Evolutionary conservation across 2,888 invertebrate species (phyloP), one percentile per base, ranked within the genome.

Genomic region (Cylindroiulus punctatus): DNA sequence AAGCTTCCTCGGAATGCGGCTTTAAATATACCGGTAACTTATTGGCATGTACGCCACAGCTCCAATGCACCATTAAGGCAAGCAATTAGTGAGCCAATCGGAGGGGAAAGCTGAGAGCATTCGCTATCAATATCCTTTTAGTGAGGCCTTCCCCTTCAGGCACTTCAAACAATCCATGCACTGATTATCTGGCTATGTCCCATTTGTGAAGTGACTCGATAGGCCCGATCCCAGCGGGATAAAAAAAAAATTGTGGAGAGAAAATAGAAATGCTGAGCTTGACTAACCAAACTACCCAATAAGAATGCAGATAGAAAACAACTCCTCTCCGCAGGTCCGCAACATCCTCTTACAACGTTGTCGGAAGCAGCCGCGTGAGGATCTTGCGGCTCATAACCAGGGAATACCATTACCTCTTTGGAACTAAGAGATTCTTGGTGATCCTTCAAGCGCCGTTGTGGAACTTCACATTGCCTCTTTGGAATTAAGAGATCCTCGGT

Each of bases 221-320:
- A 30, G 76, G 76, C 17, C 76, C 14, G 12, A 76, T 76, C 30
- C 30, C 52, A 30, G 26, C 26, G 26, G 65, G 65, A 65, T 65
- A 10, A 5, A 10, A 76, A 76, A 76, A 26, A 76, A 76, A 14
- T 32, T 30, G 12, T 14, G 76, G 30, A 32, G 83, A 83, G 42
- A 83, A 83, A 83, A 83, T 83, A 83, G 83, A 83, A 83, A 44
- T 83, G 83, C 83, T 83, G 83, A 83, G 83, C 83, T 83, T 17
- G 44, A 40, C 83, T 40, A 83, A 83, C 44, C 32, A 26, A 30
- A 30, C 14, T 14, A 40, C n/a, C 83, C 83, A 83, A 83, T 83
- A n/a, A 83, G 44, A 40, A 40, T 83, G 42, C 12, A 40, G 76
- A 30, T 30, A 14, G 76, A 30, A 30, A 30, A 76, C 30, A 32